Conservation (phyloP, 2,797 vertebrate genomes). For the Bradypodion ventrale region DNA sequence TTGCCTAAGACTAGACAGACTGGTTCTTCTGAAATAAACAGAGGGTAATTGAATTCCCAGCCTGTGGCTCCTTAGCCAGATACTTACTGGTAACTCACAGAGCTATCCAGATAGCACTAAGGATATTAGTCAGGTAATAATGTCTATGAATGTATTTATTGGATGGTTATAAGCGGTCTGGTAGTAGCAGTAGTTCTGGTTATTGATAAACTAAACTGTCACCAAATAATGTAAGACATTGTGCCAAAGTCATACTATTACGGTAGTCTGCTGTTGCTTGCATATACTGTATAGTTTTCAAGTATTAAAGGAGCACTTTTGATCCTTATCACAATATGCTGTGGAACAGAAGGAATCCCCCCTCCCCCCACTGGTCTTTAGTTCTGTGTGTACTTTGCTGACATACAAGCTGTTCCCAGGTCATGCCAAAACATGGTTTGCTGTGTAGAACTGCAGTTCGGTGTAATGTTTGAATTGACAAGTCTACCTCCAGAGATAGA, state of each 20-base stretch:
- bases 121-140: not conserved
- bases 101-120: too few relatives aligned
- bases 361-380: fast-evolving
- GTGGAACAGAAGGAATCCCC: not conserved
- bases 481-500: not conserved
- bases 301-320: not conserved
- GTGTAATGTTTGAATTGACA: not conserved
- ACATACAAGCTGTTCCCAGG: not conserved
- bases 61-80: too few relatives aligned
- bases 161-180: not conserved
- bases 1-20: too few relatives aligned
- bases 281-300: too few relatives aligned
- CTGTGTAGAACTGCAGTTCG: not conserved
- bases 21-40: too few relatives aligned
- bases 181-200: not conserved
- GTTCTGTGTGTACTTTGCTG: not conserved
- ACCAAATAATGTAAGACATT: not conserved
- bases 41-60: too few relatives aligned
- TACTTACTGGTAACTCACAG: too few relatives aligned
- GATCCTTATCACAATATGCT: not conserved
- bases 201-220: too few relatives aligned
- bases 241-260: too few relatives aligned
- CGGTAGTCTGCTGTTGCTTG: not conserved
- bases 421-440: not conserved
- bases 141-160: not conserved